Conservation (phyloP, 2,888 invertebrate species). For the Zaprionus obscuricornis region DNA sequence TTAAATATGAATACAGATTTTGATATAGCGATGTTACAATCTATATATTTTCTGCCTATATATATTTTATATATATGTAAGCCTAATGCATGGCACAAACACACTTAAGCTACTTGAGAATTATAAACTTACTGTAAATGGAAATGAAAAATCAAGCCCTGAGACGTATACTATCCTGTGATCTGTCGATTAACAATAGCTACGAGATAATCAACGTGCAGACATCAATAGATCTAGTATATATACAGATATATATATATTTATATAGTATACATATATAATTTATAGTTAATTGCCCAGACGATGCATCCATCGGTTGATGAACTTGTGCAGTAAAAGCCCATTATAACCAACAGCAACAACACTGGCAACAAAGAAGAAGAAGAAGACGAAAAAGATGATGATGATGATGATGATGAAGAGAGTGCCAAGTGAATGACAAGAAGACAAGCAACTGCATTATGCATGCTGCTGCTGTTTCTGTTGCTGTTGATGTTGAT, state of each 20-base stretch:
- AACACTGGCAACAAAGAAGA: no score
- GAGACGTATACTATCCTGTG: no score
- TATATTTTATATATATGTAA: no score
- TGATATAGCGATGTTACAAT: no score
- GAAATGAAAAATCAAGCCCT: no score
- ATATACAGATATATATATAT: not conserved
- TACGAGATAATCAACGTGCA: conserved; percentile 9
- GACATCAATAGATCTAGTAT: no score
- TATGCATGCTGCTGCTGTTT: conserved; percentile 48
- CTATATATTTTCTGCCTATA: no score
- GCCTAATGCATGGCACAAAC: no score
- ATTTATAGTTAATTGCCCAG: conserved; percentile 37
- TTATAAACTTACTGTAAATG: not conserved
- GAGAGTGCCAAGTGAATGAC: conserved; percentile 33
- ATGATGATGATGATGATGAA: no score
- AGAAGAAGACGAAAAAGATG: no score
- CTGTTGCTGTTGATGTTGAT: no score
- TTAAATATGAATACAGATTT: no score
- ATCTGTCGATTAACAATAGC: conserved; percentile 12
- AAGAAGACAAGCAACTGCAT: conserved; percentile 48
- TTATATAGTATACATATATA: conserved; percentile 3
- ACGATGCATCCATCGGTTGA: conserved; percentile 36
- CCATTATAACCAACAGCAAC: conserved; percentile 5
- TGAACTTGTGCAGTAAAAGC: conserved; percentile 34
- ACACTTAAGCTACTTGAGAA: conserved; percentile 17